Conservation (phyloP, 2,888 invertebrate genomes). For the Amphipyra berbera region DNA sequence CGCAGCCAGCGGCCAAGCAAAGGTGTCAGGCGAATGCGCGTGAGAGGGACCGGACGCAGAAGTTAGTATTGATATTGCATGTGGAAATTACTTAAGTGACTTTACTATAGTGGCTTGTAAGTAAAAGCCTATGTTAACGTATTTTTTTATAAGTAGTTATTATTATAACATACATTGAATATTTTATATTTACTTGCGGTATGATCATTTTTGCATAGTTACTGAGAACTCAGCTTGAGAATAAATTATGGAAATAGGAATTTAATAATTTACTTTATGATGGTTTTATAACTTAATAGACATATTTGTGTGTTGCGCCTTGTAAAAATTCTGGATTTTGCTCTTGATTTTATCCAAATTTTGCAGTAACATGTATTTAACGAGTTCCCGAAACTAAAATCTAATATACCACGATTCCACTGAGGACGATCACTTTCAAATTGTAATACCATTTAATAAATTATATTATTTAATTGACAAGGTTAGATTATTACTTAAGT, state of each 20-base stretch:
- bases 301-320: no score
- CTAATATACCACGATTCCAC: not conserved
- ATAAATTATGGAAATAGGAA: no score
- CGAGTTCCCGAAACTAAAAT: no score
- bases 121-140: not conserved
- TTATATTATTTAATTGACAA: conserved; percentile 43
- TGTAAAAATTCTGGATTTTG: not conserved
- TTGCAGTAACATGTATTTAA: no score
- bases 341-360: no score
- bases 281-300: no score
- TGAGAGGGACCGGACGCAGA: conserved; percentile 95
- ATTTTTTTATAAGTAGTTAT: no score
- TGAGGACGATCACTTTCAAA: conserved; percentile 24
- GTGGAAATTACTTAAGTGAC: conserved; percentile 23
- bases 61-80: conserved; percentile 88
- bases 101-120: conserved; percentile 13
- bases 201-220: no score
- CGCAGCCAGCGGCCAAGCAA: conserved; percentile 88
- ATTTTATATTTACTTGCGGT: no score
- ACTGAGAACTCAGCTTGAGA: no score
- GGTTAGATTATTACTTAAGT: conserved; percentile 36
- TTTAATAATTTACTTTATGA: no score
- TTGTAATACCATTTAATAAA: conserved; percentile 7
- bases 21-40: conserved; percentile 95
- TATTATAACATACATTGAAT: no score